Evolutionary conservation across 2,113 vertebrate species (phyloP), one percentile per base, ranked within the genome.

Genomic region (Ibidorhyncha struthersii): DNA sequence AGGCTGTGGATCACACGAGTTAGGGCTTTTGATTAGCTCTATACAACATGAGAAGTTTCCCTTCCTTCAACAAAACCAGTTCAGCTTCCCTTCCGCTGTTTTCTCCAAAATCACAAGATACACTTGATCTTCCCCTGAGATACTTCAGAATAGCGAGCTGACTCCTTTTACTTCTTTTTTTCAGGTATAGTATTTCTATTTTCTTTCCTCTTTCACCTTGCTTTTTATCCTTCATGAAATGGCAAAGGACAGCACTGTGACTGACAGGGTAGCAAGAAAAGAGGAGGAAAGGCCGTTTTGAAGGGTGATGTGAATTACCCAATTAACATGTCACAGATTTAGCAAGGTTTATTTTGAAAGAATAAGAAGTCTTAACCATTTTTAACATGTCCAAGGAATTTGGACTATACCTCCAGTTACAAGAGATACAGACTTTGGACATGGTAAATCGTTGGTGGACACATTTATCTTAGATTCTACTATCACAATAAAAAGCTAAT

Each of bases 91-190:
- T 80, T 88, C 53, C 34, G 53, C 19, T 55, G 10, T 92, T 84
- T 91, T 89, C 36, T 94, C 41, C 29, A 78, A 83, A 94, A 91
- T 82, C 66, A 41, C 29, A 47, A 55, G 45, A 58, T 70, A 77
- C 34, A 29, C 22, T 65, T 91, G 52, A 52, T 36, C 70, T 72
- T 94, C 29, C n/a, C 40, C 7, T 74, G 90, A 53, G 41, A 61
- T 27, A 22, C 18, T 63, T 67, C 40, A 79, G 58, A 93, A 92
- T 34, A 69, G 26, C 6, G 9, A 74, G 4, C 26, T 61, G 47
- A 56, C 5, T 92, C 25, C 38, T 94, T 92, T 85, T 49, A 49
- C 23, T 73, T 86, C 49, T 82, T 18, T 53, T 82, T 82, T 95
- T 72, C 62, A 61, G 26, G 14, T 53, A 43, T 4, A 32, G 8